phyloP scores from a whole-genome alignment of 2,113 vertebrate genomes.

The Colius striatus region DNA sequence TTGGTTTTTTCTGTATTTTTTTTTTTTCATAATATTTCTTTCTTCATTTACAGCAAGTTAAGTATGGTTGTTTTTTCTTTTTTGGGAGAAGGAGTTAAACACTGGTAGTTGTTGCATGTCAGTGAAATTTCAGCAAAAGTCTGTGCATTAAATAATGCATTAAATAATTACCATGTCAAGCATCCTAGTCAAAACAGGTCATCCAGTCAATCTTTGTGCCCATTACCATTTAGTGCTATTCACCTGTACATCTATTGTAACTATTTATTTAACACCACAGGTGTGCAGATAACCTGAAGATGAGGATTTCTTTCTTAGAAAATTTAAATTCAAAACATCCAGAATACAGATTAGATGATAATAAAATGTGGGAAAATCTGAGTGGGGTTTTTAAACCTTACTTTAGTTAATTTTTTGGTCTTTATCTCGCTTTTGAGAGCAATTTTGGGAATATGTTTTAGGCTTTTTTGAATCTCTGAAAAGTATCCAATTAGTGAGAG shows the following conservation, averaged over 20 bases:
- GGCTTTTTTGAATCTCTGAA: neutral
- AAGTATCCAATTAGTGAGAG: slow-evolving; percentile 33
- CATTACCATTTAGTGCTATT: slow-evolving; percentile 28
- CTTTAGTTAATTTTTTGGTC: slow-evolving; percentile 19
- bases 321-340: neutral
- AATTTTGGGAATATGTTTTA: slow-evolving; percentile 32
- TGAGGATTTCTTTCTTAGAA: neutral
- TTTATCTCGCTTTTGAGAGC: slow-evolving; percentile 25
- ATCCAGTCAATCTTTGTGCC: slow-evolving; percentile 46
- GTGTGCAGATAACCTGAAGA: slow-evolving; percentile 33
- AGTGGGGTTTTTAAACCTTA: neutral
- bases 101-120: neutral
- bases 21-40: neutral
- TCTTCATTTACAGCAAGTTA: neutral
- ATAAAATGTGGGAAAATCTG: neutral
- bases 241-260: slow-evolving; percentile 26
- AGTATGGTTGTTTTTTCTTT: neutral
- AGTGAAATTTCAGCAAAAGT: neutral
- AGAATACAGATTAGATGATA: neutral
- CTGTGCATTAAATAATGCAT: slow-evolving; percentile 39
- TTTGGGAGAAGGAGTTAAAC: neutral
- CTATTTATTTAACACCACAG: slow-evolving; percentile 35
- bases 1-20: neutral
- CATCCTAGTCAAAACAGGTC: slow-evolving; percentile 47
- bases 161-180: slow-evolving; percentile 27